A percentile compares a stretch with the other conserved stretches of the same genome.
phyloP scores from a whole-genome alignment of 2,113 vertebrate genomes.

The Trichomycterus rosablanca region DNA sequence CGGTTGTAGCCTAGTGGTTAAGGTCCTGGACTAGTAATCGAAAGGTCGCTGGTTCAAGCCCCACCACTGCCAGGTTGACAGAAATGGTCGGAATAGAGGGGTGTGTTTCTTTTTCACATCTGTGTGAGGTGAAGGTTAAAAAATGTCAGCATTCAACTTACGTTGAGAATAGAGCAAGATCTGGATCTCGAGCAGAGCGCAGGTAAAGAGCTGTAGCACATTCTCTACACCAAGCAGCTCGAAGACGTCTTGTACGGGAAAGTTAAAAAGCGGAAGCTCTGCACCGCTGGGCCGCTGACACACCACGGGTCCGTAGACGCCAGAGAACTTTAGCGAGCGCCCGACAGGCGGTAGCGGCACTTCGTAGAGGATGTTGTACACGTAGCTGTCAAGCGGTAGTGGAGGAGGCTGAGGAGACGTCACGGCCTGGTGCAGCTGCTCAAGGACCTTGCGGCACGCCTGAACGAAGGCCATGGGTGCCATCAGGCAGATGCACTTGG shows the following conservation, averaged over 20 bases:
- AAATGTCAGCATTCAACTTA: constrained; percentile 66
- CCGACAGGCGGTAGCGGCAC: constrained; percentile 91
- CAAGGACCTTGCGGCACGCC: constrained; percentile 85
- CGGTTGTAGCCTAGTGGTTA: not conserved
- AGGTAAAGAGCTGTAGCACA: constrained; percentile 93
- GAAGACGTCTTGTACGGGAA: constrained; percentile 85
- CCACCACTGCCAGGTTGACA: too few relatives aligned
- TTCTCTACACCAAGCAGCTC: constrained; percentile 94
- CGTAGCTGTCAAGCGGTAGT: constrained; percentile 94
- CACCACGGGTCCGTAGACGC: constrained; percentile 88
- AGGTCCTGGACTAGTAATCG: not conserved
- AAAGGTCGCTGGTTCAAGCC: too few relatives aligned
- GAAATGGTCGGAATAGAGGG: too few relatives aligned
- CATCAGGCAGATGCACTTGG: constrained; percentile 96
- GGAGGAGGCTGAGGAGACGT: constrained; percentile 88
- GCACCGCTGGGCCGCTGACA: constrained; percentile 93
- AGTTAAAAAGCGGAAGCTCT: constrained; percentile 94
- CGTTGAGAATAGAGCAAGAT: constrained; percentile 97
- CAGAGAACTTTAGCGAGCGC: constrained; percentile 92
- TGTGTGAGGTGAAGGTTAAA: not conserved
- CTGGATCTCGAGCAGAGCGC: constrained; percentile 95
- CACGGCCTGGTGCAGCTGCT: constrained; percentile 90
- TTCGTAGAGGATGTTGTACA: constrained; percentile 96
- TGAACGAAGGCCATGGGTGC: constrained; percentile 95
- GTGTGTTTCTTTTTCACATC: too few relatives aligned